A percentile compares a stretch with the other conserved stretches of the same genome.
These are phyloP conservation scores for Lineus longissimus DNA, from an alignment of 1,140 invertebrate species.

Conservation along the genomic window DNA sequence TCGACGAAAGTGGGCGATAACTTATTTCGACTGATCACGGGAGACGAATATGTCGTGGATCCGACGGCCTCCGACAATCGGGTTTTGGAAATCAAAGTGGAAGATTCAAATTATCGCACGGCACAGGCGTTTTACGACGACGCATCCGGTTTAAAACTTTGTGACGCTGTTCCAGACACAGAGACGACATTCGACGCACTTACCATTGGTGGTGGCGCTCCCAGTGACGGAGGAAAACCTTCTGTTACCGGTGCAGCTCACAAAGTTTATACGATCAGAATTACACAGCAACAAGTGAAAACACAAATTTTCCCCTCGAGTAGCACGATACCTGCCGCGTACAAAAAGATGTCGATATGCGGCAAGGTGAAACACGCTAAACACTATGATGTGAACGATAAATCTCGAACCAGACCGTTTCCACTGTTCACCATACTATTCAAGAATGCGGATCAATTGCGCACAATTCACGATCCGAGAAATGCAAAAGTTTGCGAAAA, in stretches of 20 bases:
- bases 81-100: not conserved
- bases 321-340: not conserved
- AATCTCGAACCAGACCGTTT: not conserved
- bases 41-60: slow-evolving; percentile 1
- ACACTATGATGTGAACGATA: slow-evolving; percentile 1
- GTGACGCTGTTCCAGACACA: not conserved
- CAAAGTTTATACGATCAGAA: not conserved
- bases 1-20: not conserved
- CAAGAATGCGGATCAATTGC: slow-evolving; percentile 1
- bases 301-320: not conserved
- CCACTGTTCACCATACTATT: slow-evolving; percentile 3
- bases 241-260: not conserved
- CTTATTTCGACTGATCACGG: not conserved
- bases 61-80: not conserved
- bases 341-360: slow-evolving; percentile 8
- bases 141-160: not conserved
- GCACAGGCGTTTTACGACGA: not conserved
- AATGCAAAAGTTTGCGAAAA: slow-evolving; percentile 4
- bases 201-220: not conserved
- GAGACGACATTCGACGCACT: not conserved
- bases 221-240: not conserved
- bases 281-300: not conserved
- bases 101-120: not conserved
- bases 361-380: not conserved
- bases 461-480: not conserved